These are phyloP conservation scores for Anolis carolinensis DNA, from an alignment of 2,113 vertebrate species.

Conservation along the genomic window DNA sequence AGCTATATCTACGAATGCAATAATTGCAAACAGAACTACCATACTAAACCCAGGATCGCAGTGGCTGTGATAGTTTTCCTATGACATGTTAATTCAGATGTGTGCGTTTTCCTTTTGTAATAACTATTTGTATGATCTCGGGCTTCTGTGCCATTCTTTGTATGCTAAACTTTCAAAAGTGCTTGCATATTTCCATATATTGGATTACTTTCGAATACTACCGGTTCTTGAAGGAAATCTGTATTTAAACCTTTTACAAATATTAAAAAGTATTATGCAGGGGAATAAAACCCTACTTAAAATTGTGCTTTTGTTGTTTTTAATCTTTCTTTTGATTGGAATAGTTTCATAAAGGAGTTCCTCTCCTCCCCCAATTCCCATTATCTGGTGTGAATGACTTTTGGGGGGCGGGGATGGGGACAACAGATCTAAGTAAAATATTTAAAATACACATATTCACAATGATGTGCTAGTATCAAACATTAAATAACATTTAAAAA, in stretches of 20 bases:
- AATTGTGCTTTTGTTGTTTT: neutral
- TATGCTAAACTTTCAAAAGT: neutral
- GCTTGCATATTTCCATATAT: neutral
- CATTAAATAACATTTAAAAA: neutral
- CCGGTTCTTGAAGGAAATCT: neutral
- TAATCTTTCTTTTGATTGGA: slow-evolving; percentile 6
- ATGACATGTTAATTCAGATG: neutral
- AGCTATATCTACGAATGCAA: neutral
- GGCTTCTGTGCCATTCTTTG: neutral
- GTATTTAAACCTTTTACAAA: slow-evolving; percentile 6
- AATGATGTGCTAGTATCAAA: neutral
- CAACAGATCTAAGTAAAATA: neutral
- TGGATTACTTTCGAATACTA: neutral
- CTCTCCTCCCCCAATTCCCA: too few relatives aligned
- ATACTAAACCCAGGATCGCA: neutral
- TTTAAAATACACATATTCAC: neutral
- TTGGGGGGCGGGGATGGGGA: neutral
- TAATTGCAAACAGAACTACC: neutral
- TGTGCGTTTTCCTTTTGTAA: neutral
- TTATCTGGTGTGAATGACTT: neutral
- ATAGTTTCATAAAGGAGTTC: neutral
- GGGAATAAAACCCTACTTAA: neutral
- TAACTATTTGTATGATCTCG: neutral
- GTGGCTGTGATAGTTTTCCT: neutral
- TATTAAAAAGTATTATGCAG: neutral